These are phyloP conservation scores for Morone saxatilis DNA, from an alignment of 2,113 vertebrate species.

Conservation along the genomic window DNA sequence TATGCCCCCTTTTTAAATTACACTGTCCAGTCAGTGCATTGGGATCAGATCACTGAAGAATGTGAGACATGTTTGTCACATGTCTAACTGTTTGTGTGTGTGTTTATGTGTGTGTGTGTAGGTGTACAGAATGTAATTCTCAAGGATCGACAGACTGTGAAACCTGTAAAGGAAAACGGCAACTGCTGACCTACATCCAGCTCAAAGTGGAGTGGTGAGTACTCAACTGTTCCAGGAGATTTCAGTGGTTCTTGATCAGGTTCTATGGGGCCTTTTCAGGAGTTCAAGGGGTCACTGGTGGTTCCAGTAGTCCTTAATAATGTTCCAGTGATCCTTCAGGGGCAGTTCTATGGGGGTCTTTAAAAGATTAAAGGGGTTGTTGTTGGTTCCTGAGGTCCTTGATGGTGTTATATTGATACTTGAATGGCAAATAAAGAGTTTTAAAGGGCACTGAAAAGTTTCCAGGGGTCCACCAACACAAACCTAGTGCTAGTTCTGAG, in stretches of 20 bases:
- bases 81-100: background rate
- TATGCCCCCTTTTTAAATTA: too few relatives aligned
- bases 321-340: too few relatives aligned
- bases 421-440: background rate
- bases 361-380: too few relatives aligned
- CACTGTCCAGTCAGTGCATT: background rate
- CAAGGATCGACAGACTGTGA: slow-evolving; percentile 49
- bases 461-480: too few relatives aligned
- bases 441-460: background rate
- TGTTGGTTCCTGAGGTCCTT: too few relatives aligned
- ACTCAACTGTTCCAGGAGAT: too few relatives aligned
- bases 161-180: slow-evolving; percentile 76
- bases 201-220: slow-evolving; percentile 83
- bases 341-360: too few relatives aligned
- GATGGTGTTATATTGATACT: background rate
- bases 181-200: slow-evolving; percentile 78
- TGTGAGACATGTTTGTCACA: background rate
- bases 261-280: background rate
- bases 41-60: background rate
- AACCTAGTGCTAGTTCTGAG: too few relatives aligned
- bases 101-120: slow-evolving; percentile 42
- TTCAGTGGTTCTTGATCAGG: background rate
- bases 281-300: background rate
- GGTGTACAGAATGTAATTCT: slow-evolving; percentile 59
- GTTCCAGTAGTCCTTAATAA: background rate